Base-by-base conservation (phyloP, 2,888 invertebrate species). In the Heterodera filipjevi region DNA sequence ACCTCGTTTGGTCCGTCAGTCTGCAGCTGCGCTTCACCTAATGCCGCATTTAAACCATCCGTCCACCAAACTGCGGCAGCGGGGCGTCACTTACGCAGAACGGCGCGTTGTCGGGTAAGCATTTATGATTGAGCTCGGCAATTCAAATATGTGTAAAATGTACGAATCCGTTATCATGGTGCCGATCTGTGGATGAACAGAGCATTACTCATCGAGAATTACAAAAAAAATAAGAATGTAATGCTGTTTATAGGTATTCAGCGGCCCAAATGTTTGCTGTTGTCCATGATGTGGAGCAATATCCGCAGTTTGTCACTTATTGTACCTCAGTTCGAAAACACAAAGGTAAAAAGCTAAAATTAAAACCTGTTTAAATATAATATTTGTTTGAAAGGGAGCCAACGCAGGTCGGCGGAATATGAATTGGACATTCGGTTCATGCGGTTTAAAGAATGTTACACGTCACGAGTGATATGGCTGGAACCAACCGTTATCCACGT, bases 221-320 rank as follows among this genome's bases (percentile, higher is more conserved):
- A n/a, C n/a, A n/a, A n/a, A n/a, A 39, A 39, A 39, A 39, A 39
- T 39, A 39, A 39, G 10, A 12, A 16, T 49, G 6, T 14, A 59
- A 22, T 8, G 16, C 3, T 68, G 3, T 22, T 2, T 35, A 22
- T 32, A 87, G 86, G n/a, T 87, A 82, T 76, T 84, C 86, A 5
- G 84, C 85, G 8, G 84, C 85, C 27, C 84, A 86, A 80, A 87
- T 87, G 86, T 87, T 84, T 80, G 79, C 84, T 27, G 86, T 87
- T 6, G 87, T 87, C 22, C 76, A 84, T 46, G 81, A 85, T 49
- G 86, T 87, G 22, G 81, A 82, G 66, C 82, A 85, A 30, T 87
- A 87, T 78, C 82, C 85, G 33, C 59, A 86, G 32, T 87, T 87
- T 73, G 86, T 87, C 6, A 87, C 86, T 6, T 87, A 86, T 85